A percentile compares a stretch with the other conserved stretches of the same genome.
Evolutionary conservation across 2,888 invertebrate genomes (phyloP).

Genomic region (Sesia apiformis): DNA sequence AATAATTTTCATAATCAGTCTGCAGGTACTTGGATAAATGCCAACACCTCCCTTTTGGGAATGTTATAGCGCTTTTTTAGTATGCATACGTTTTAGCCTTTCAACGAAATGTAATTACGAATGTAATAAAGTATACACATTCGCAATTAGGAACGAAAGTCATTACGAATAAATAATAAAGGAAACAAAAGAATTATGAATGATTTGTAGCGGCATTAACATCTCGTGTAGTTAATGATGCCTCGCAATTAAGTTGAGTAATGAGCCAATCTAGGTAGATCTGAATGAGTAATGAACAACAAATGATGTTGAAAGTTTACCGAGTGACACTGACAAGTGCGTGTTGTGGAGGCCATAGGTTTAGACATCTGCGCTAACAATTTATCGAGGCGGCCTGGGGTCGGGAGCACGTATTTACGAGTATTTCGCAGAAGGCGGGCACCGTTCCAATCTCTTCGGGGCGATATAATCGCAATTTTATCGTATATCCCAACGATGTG

Average conservation of each 20-base stretch:
- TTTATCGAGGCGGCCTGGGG: background rate
- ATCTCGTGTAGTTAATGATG: background rate
- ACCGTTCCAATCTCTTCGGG: slow-evolving; percentile 4
- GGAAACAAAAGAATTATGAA: background rate
- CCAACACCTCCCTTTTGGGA: background rate
- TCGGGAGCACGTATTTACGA: background rate
- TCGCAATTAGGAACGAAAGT: background rate
- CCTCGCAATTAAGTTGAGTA: background rate
- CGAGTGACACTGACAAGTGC: slow-evolving; percentile 22
- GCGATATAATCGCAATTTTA: slow-evolving; percentile 7
- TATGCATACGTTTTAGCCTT: background rate
- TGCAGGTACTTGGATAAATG: background rate
- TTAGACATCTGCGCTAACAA: background rate
- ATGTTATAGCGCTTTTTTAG: background rate
- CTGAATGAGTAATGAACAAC: background rate
- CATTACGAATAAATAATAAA: background rate
- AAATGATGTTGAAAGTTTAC: slow-evolving; percentile 20
- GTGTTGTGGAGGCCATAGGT: slow-evolving; percentile 2
- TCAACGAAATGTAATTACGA: background rate
- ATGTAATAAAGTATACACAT: background rate
- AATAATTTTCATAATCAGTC: background rate
- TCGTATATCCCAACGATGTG: slow-evolving; percentile 3
- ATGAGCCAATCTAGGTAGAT: background rate
- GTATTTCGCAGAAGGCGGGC: slow-evolving; percentile 1
- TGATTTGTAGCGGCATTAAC: background rate